Percentiles rank a stretch among this genome's conserved stretches.
Conservation (phyloP, 2,797 vertebrate species). For the Microcaecilia unicolor region DNA sequence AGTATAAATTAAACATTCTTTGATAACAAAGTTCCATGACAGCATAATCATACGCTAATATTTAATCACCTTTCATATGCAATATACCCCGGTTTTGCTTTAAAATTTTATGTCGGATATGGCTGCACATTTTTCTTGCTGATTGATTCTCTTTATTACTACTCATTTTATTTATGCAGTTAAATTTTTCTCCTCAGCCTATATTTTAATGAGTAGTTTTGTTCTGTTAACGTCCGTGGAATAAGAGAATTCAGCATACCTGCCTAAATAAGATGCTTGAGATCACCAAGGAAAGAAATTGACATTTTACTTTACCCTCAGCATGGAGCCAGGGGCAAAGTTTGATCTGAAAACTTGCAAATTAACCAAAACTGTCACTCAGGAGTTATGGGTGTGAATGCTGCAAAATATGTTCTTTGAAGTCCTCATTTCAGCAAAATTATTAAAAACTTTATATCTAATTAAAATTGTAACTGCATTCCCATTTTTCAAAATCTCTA, state of each 20-base stretch:
- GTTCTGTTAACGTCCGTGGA: conserved; percentile 62
- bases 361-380: conserved; percentile 91
- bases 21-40: conserved; percentile 65
- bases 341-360: conserved; percentile 85
- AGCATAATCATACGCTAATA: conserved; percentile 64
- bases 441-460: conserved; percentile 97
- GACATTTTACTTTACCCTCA: conserved; percentile 79
- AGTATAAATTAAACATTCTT: conserved; percentile 67
- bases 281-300: conserved; percentile 74
- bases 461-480: conserved; percentile 99
- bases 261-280: conserved; percentile 80
- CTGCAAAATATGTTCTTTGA: conserved; percentile 95
- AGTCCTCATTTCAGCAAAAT: conserved; percentile 96
- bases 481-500: conserved; percentile 99
- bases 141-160: conserved; percentile 69
- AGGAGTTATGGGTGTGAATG: conserved; percentile 84
- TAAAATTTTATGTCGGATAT: conserved; percentile 70
- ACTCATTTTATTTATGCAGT: conserved; percentile 70
- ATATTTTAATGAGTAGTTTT: conserved; percentile 78
- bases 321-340: conserved; percentile 80
- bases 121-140: conserved; percentile 65
- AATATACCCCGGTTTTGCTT: conserved; percentile 59
- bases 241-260: conserved; percentile 73
- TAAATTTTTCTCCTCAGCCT: conserved; percentile 64
- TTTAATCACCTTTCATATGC: conserved; percentile 68